These are phyloP conservation scores for Corapipo altera DNA, from an alignment of 2,113 vertebrate species.

Conservation along the genomic window DNA sequence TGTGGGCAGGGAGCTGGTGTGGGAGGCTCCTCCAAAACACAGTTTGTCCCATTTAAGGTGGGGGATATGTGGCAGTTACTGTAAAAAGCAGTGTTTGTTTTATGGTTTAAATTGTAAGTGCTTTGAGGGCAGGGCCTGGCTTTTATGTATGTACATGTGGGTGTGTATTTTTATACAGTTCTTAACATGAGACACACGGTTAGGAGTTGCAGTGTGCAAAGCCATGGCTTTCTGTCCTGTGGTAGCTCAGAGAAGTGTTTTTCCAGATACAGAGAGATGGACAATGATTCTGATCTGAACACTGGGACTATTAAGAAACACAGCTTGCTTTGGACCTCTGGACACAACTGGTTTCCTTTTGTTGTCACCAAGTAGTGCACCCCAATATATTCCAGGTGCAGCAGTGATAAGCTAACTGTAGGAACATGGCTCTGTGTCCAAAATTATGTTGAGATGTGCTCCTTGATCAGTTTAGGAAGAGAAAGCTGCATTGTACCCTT, in stretches of 20 bases:
- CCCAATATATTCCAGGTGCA: background rate
- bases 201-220: background rate
- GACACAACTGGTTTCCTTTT: background rate
- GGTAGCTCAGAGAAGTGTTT: background rate
- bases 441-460: background rate
- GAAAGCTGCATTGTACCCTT: background rate
- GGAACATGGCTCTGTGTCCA: background rate
- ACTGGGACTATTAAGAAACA: background rate
- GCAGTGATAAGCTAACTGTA: background rate
- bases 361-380: background rate
- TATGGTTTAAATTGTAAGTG: background rate
- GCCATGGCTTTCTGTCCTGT: background rate
- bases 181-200: background rate
- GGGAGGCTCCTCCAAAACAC: background rate
- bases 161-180: background rate
- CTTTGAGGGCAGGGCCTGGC: background rate
- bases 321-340: background rate
- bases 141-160: background rate
- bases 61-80: background rate
- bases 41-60: background rate
- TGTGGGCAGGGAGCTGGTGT: background rate
- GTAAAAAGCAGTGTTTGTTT: background rate
- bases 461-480: background rate
- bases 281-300: background rate
- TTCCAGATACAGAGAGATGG: background rate